Conservation (phyloP, 1,140 invertebrate species). For the Drosophila parvula region DNA sequence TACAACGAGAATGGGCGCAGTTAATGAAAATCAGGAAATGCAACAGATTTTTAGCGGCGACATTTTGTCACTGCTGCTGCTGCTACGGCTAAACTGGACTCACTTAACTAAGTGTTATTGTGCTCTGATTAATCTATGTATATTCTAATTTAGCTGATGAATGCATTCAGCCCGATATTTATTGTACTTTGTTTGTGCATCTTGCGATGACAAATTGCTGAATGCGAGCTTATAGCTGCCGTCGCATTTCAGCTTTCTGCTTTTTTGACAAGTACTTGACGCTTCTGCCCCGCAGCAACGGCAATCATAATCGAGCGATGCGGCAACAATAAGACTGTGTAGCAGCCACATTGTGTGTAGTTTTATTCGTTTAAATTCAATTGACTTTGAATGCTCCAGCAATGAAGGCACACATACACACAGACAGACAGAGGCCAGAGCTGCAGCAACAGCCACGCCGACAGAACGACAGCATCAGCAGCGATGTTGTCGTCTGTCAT, state of each 20-base stretch:
- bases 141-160: constrained; percentile 69
- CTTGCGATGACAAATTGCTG: constrained; percentile 62
- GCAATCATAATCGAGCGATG: constrained; percentile 57
- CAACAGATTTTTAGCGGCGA: constrained; percentile 40
- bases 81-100: constrained; percentile 26
- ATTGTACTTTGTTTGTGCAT: constrained; percentile 51
- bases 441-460: constrained; percentile 14
- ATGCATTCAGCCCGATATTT: constrained; percentile 49
- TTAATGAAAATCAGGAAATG: constrained; percentile 40
- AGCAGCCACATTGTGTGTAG: constrained; percentile 69
- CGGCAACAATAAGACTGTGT: constrained; percentile 54
- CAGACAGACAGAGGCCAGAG: constrained; percentile 2
- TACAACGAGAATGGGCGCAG: constrained; percentile 8
- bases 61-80: constrained; percentile 22
- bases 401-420: constrained; percentile 68
- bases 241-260: constrained; percentile 18
- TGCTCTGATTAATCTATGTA: constrained; percentile 68
- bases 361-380: constrained; percentile 82
- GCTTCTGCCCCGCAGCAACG: constrained; percentile 41
- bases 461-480: constrained; percentile 24
- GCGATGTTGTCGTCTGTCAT: constrained; percentile 57
- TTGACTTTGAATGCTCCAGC: constrained; percentile 81
- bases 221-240: constrained; percentile 43
- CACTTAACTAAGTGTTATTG: constrained; percentile 52
- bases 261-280: constrained; percentile 65